Evolutionary conservation across 2,888 invertebrate species (phyloP), one percentile per base, ranked within the genome.

Genomic region (Imbricaverruca yamaguchii): DNA sequence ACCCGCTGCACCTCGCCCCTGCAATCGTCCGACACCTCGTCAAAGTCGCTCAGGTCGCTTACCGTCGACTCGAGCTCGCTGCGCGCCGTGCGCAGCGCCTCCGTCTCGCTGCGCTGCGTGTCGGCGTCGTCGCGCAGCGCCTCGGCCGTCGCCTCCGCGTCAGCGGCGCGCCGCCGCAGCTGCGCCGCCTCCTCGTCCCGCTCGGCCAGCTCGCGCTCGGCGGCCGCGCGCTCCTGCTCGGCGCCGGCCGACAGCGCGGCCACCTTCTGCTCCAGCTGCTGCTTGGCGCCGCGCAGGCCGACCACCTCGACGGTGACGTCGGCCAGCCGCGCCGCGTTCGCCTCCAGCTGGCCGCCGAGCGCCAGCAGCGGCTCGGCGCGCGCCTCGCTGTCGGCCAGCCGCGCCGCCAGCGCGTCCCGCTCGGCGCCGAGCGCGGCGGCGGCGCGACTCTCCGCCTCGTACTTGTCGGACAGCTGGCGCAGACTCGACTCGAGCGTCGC

Each of bases 101-200:
- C 81, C 53, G 67, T 23, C 61, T 11, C 23, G 61, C 12, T 80
- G 65, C 53, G 59, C 25, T 39, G 61, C 0, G 80, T 39, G 61
- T 83, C 82, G 13, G 74, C 63, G 23, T 81, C 81, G 81, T 83
- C 83, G 77, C 81, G 82, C 53, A 82, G 65, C 15, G 82, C 77
- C 55, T 81, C 82, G 25, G 82, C 81, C 65, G 80, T 82, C 61
- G 83, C 81, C 78, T 82, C 82, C 78, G 81, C 80, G 23, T 59
- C 80, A 59, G 78, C 61, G 25, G 82, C 61, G 77, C 80, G 69
- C n/a, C 65, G 78, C 23, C 80, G 81, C 79, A 80, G 65, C 80
- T 80, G 80, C 65, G 78, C 77, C 77, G 77, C 74, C 18, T 55
- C 80, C 8, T 39, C 82, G 53, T 59, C 82, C 74, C 56, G 61